Conservation (phyloP, 2,113 vertebrate genomes). For the Rhinoderma darwinii region DNA sequence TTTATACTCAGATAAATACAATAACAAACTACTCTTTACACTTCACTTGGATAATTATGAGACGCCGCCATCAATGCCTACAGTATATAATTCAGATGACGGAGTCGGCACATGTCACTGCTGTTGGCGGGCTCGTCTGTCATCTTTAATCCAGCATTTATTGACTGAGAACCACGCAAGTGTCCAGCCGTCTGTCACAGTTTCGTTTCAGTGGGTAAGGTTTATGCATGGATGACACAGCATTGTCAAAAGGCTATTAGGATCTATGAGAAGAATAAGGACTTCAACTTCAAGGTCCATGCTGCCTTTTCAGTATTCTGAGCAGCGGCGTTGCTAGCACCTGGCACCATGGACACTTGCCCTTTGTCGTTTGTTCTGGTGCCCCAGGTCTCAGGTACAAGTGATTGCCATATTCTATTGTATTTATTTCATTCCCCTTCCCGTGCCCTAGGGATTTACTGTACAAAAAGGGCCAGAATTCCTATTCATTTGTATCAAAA, state of each 20-base stretch:
- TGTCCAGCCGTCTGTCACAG: background rate
- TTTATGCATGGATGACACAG: background rate
- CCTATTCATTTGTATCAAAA: too few relatives aligned
- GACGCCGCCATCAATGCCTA: background rate
- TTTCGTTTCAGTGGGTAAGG: background rate
- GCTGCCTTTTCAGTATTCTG: too few relatives aligned
- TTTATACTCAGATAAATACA: background rate
- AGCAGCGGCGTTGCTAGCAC: too few relatives aligned
- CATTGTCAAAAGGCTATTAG: too few relatives aligned
- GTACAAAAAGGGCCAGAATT: too few relatives aligned
- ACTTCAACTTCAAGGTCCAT: too few relatives aligned
- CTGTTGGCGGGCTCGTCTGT: background rate
- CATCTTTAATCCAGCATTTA: background rate
- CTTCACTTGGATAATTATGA: background rate
- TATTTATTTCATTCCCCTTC: too few relatives aligned
- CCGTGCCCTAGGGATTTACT: too few relatives aligned
- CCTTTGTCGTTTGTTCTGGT: too few relatives aligned
- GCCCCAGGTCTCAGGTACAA: too few relatives aligned
- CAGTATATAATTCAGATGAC: conserved; percentile 19
- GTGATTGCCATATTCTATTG: too few relatives aligned
- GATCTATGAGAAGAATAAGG: background rate
- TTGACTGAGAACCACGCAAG: background rate
- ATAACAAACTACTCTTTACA: background rate
- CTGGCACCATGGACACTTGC: too few relatives aligned
- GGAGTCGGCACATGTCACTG: background rate